phyloP scores from a whole-genome alignment of 2,113 vertebrate genomes.

The Rousettus leschenaultii region DNA sequence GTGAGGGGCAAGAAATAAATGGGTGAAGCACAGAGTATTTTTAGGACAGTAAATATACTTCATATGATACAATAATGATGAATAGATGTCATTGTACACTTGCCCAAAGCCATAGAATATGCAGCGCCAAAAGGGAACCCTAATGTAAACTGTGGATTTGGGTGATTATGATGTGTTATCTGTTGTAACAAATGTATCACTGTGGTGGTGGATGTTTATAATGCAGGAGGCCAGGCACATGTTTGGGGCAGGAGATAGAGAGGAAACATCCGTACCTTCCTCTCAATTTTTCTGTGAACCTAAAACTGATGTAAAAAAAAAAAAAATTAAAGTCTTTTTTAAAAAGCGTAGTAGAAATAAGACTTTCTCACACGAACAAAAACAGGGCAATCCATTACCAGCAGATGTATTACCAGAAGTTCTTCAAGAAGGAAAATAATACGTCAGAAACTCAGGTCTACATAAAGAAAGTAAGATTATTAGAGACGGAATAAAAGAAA shows the following conservation, averaged over 20 bases:
- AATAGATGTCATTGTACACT: not conserved
- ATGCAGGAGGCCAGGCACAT: not conserved
- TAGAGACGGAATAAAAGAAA: not conserved
- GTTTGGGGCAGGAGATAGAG: not conserved
- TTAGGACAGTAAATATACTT: not conserved
- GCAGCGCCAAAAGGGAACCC: not conserved
- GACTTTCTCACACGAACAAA: not conserved
- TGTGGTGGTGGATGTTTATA: not conserved
- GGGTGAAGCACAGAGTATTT: not conserved
- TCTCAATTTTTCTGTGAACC: not conserved
- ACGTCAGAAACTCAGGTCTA: not conserved
- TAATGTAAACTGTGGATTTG: not conserved
- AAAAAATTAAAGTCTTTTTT: too few relatives aligned
- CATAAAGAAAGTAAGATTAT: not conserved
- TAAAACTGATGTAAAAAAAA: not conserved
- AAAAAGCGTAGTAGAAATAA: not conserved
- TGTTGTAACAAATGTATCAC: not conserved
- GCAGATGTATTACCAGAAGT: not conserved
- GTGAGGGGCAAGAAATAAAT: not conserved
- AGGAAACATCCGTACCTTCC: not conserved
- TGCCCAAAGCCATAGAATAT: not conserved
- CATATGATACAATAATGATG: not conserved
- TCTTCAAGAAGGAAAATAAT: not conserved
- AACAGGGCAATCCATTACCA: not conserved
- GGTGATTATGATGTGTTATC: not conserved